Percentiles rank a stretch among this genome's conserved stretches.
These are phyloP conservation scores for Parelbella ahira DNA, from an alignment of 2,888 invertebrate genomes.

Conservation along the genomic window DNA sequence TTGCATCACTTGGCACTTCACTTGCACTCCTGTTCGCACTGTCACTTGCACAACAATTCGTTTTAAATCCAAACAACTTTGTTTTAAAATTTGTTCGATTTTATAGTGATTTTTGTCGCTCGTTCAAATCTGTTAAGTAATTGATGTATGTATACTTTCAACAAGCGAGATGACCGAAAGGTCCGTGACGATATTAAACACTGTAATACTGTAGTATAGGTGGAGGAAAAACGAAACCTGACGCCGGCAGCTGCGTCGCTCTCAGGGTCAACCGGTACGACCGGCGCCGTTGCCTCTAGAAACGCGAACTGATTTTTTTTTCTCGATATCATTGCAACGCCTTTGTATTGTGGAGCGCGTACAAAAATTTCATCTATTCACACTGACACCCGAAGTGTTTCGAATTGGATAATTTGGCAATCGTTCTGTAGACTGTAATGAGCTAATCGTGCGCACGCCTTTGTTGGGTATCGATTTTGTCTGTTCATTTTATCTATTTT, in stretches of 20 bases:
- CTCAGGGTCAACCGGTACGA: slow-evolving; percentile 74
- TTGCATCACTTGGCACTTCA: slow-evolving; percentile 38
- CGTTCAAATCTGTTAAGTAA: slow-evolving; percentile 20
- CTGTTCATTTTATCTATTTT: no score
- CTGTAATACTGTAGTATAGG: no score
- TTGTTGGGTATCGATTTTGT: slow-evolving; percentile 2
- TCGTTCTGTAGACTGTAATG: not conserved
- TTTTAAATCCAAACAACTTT: slow-evolving; percentile 12
- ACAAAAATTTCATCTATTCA: slow-evolving; percentile 28
- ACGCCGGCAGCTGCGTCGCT: slow-evolving; percentile 53
- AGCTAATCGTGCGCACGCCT: not conserved
- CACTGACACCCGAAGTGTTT: slow-evolving; percentile 17
- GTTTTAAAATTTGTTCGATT: not conserved
- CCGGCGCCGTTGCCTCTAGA: slow-evolving; percentile 42
- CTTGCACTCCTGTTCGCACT: no score
- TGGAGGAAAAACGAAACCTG: slow-evolving; percentile 45
- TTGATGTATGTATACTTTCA: slow-evolving; percentile 1
- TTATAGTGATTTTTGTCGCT: slow-evolving; percentile 1
- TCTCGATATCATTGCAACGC: slow-evolving; percentile 50
- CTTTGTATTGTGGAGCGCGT: slow-evolving; percentile 22
- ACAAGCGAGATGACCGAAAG: slow-evolving; percentile 32
- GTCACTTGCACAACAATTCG: no score
- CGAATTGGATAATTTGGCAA: slow-evolving; percentile 3
- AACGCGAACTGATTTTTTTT: slow-evolving; percentile 59
- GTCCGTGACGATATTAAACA: slow-evolving; percentile 30